Percentiles rank a stretch among this genome's conserved stretches.
Conservation (phyloP, 1,140 invertebrate species). For the Trigoniulus corallinus region DNA sequence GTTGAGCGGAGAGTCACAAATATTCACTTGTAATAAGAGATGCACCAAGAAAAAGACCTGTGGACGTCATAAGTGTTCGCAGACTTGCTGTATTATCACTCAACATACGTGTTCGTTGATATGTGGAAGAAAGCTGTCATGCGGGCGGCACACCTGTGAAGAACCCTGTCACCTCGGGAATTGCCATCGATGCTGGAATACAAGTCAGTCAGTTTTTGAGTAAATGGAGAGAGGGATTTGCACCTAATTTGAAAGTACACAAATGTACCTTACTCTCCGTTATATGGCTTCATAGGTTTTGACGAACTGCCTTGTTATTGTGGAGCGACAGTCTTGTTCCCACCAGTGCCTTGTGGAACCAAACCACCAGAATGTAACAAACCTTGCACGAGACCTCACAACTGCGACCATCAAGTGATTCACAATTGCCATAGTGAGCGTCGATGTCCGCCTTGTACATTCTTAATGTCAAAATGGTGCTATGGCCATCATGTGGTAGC, state of each 20-base stretch:
- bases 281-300: slow-evolving; percentile 39
- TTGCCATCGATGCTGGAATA: slow-evolving; percentile 62
- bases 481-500: slow-evolving; percentile 69
- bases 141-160: slow-evolving; percentile 74
- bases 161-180: slow-evolving; percentile 73
- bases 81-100: slow-evolving; percentile 64
- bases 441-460: slow-evolving; percentile 80
- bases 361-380: slow-evolving; percentile 56
- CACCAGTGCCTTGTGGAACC: slow-evolving; percentile 81
- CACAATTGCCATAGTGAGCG: slow-evolving; percentile 58
- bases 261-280: neutral
- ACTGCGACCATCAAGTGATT: slow-evolving; percentile 60
- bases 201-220: slow-evolving; percentile 40
- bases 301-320: slow-evolving; percentile 86
- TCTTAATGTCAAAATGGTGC: slow-evolving; percentile 71
- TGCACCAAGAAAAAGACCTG: slow-evolving; percentile 76
- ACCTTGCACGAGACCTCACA: slow-evolving; percentile 55
- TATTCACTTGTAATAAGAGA: slow-evolving; percentile 63
- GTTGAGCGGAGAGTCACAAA: slow-evolving; percentile 43
- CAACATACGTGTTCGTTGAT: slow-evolving; percentile 68
- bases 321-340: slow-evolving; percentile 63
- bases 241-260: slow-evolving; percentile 3
- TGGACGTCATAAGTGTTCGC: slow-evolving; percentile 75
- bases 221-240: neutral
- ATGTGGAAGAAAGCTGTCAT: slow-evolving; percentile 62